These are phyloP conservation scores for Okapia johnstoni DNA, from an alignment of 2,113 vertebrate species.

Conservation along the genomic window DNA sequence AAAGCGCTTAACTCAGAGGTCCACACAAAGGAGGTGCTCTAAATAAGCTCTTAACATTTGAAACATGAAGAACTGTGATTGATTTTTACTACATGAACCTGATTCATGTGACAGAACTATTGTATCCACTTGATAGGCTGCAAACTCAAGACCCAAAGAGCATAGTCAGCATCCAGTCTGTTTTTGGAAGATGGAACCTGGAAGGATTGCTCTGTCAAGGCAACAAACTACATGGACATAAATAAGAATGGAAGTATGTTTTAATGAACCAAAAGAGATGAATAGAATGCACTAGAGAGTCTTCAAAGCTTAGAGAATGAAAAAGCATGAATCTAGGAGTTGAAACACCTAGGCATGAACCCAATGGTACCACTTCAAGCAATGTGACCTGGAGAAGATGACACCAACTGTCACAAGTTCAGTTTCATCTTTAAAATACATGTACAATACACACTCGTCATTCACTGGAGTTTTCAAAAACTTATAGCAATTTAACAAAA, in stretches of 20 bases:
- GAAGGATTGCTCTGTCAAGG: background rate
- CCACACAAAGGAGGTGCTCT: background rate
- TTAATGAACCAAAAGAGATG: background rate
- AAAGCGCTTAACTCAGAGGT: background rate
- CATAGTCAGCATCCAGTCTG: background rate
- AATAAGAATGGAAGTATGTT: background rate
- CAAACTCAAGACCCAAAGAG: background rate
- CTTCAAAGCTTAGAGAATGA: background rate
- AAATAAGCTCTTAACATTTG: background rate
- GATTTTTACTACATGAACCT: background rate
- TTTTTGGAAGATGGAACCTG: background rate
- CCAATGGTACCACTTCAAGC: background rate
- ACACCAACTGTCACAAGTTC: background rate
- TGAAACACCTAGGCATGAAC: background rate
- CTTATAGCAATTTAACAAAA: background rate
- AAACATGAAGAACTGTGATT: background rate
- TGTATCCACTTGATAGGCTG: background rate
- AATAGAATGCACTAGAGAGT: background rate
- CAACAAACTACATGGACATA: background rate
- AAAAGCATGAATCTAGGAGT: background rate
- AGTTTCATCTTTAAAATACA: background rate
- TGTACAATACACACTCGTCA: background rate
- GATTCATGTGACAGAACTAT: background rate
- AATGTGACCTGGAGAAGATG: background rate
- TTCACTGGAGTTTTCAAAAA: background rate